Base-by-base conservation (phyloP, 2,888 invertebrate species). In the Xanthorhoe spadicearia region DNA sequence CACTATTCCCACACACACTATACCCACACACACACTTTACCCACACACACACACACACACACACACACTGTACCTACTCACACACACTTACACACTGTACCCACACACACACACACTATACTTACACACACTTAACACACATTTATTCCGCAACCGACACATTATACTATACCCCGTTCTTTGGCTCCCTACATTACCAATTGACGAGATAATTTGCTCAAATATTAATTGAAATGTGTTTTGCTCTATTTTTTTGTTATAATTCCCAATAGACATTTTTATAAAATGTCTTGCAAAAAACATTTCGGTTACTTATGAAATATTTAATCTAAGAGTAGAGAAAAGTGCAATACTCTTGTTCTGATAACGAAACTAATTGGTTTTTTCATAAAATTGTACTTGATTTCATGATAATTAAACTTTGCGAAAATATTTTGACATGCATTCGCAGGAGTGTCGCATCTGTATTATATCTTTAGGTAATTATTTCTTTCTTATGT, bases 401-500 rank as follows among this genome's bases (percentile, higher is more conserved):
- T 52, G 1, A 32, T 51, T 51, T 59, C 55, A 50, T 19, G 7
- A 61, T 64, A 17, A 59, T 61, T 62, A 57, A 68, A 67, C 7
- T 54, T 69, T 61, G 63, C 57, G 53, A 54, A 64, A 32, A 43
- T 70, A 54, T 58, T 55, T 68, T 64, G 53, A 64, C 64, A 69
- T 68, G 68, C 63, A 55, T 56, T 53, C 64, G 38, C 70, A 66
- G 64, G 70, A 66, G 64, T 69, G 62, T 66, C 61, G 66, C 68
- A 68, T 66, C 60, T 67, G 62, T 69, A 61, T 64, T 64, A 69
- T 67, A 71, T 70, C 60, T 69, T 69, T 70, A 66, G 66, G 69
- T 70, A 67, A 67, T 69, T 67, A 65, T 63, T 67, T 61, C 6
- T 50, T 38, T 60, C 13, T 8, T 67, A 43, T 58, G 64, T 68